phyloP scores from a whole-genome alignment of 1,140 invertebrate genomes.

The Galleria mellonella region DNA sequence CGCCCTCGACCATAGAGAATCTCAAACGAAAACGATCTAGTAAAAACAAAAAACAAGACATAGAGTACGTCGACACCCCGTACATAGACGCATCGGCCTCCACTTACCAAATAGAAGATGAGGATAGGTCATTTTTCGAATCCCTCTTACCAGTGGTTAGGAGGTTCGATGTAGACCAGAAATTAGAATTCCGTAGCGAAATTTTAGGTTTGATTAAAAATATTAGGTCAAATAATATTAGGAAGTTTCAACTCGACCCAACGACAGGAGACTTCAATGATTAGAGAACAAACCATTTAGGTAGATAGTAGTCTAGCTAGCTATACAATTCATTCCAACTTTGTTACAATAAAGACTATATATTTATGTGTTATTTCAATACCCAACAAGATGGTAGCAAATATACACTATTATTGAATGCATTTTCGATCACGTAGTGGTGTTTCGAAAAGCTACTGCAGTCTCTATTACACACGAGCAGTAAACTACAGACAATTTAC shows the following conservation, averaged over 20 bases:
- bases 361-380: conserved; percentile 10
- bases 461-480: too few relatives aligned
- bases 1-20: conserved; percentile 24
- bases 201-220: conserved; percentile 32
- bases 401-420: too few relatives aligned
- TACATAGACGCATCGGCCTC: conserved; percentile 10
- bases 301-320: too few relatives aligned
- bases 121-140: conserved; percentile 43
- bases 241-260: conserved; percentile 10
- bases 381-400: conserved; percentile 13
- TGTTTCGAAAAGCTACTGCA: too few relatives aligned
- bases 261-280: too few relatives aligned
- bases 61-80: conserved; percentile 28
- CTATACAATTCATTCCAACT: too few relatives aligned
- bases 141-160: conserved; percentile 37
- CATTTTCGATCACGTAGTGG: too few relatives aligned
- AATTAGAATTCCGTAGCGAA: conserved; percentile 40
- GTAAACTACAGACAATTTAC: too few relatives aligned
- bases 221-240: conserved; percentile 13
- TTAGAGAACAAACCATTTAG: too few relatives aligned
- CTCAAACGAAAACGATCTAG: conserved; percentile 16
- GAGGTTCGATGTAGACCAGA: conserved; percentile 37
- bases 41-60: conserved; percentile 5
- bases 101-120: conserved; percentile 24
- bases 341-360: too few relatives aligned